Conservation (phyloP, 2,888 invertebrate genomes). For the Timema podura region DNA sequence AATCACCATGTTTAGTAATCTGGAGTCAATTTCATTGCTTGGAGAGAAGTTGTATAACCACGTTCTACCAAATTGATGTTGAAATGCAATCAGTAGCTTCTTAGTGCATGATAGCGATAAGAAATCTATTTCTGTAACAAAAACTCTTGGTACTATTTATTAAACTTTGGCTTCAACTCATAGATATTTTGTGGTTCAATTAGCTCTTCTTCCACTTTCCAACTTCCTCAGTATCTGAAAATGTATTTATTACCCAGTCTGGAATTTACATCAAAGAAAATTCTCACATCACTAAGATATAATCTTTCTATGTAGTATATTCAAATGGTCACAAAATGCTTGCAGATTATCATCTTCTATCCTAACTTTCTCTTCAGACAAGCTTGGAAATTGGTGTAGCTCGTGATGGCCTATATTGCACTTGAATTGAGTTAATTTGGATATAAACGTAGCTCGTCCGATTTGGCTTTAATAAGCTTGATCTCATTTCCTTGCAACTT, state of each 20-base stretch:
- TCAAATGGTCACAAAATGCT: neutral
- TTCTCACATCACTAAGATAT: neutral
- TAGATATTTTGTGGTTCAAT: conserved; percentile 9
- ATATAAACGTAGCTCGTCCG: neutral
- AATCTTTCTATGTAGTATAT: neutral
- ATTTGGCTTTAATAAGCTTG: neutral
- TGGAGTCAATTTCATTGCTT: neutral
- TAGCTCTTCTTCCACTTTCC: neutral
- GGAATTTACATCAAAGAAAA: no score
- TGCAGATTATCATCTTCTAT: neutral
- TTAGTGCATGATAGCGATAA: conserved; percentile 15
- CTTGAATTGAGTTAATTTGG: neutral
- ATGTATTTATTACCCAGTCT: neutral
- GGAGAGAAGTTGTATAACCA: conserved; percentile 13
- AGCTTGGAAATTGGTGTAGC: neutral
- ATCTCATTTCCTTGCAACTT: neutral
- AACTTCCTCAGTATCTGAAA: neutral
- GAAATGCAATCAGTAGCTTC: conserved; percentile 15
- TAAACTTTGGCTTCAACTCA: conserved; percentile 7
- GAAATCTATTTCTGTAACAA: conserved; percentile 12
- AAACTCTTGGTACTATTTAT: conserved; percentile 17
- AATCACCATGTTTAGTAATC: neutral
- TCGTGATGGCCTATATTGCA: neutral
- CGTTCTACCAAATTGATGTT: conserved; percentile 16
- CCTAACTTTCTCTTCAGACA: conserved; percentile 1